Conservation (phyloP, 2,797 vertebrate species). For the Peromyscus aztecus region DNA sequence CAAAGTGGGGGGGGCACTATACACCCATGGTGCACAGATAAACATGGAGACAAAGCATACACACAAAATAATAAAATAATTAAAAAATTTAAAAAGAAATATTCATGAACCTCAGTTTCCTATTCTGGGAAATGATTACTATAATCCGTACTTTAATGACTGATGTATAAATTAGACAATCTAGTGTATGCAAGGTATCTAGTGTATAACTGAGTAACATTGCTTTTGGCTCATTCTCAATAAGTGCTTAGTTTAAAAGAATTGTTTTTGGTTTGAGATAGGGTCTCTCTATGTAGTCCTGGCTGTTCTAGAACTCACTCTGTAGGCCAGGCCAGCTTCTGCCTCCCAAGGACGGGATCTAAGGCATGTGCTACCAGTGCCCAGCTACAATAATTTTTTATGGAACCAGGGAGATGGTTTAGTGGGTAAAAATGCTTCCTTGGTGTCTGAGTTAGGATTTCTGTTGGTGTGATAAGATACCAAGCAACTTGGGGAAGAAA, state of each 20-base stretch:
- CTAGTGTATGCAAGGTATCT: background rate
- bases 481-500: background rate
- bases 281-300: background rate
- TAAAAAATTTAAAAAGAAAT: background rate
- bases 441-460: background rate
- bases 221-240: background rate
- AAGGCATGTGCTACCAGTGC: background rate
- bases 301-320: background rate
- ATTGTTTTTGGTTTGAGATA: background rate
- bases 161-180: constrained; percentile 13
- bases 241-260: background rate
- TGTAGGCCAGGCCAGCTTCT: background rate
- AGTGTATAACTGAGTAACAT: background rate
- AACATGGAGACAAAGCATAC: background rate
- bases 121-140: constrained; percentile 34
- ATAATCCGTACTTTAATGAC: constrained; percentile 8
- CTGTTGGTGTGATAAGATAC: background rate
- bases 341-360: background rate
- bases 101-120: background rate
- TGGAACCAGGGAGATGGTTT: background rate
- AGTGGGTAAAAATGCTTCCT: background rate
- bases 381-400: background rate
- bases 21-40: background rate
- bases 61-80: background rate
- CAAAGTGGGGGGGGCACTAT: background rate